These are phyloP conservation scores for Hassar affinis DNA, from an alignment of 2,113 vertebrate species.

Conservation along the genomic window DNA sequence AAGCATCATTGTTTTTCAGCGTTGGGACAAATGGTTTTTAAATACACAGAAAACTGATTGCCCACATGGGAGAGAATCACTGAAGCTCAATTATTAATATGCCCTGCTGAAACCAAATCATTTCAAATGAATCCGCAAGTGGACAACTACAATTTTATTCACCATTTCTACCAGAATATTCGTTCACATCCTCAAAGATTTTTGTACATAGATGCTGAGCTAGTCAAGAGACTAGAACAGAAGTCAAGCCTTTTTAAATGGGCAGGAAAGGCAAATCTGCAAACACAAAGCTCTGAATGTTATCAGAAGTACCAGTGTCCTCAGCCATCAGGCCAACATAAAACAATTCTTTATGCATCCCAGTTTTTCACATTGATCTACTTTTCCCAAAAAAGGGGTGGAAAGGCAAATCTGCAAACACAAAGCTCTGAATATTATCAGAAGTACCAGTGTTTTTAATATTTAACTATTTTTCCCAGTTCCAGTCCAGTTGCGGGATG, in stretches of 20 bases:
- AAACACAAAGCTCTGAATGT: neutral
- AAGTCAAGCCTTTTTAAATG: neutral
- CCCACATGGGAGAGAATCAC: neutral
- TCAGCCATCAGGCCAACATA: neutral
- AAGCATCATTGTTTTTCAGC: constrained; percentile 14
- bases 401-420: constrained; percentile 1
- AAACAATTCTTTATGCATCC: neutral
- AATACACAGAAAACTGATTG: neutral
- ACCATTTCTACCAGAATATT: constrained; percentile 36
- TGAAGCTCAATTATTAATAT: constrained; percentile 9
- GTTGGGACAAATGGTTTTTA: neutral
- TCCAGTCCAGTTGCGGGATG: too few species aligned
- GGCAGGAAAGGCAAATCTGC: neutral
- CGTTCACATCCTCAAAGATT: neutral
- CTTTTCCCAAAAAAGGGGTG: neutral
- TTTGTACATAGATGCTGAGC: neutral
- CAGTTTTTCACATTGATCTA: neutral
- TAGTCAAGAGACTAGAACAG: constrained; percentile 8
- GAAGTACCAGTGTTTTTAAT: neutral
- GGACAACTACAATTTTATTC: constrained; percentile 6
- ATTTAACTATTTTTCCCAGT: too few species aligned
- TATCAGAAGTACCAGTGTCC: neutral
- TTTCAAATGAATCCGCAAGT: neutral
- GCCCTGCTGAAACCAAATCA: neutral
- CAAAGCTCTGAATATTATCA: neutral